phyloP scores from a whole-genome alignment of 1,140 invertebrate species.

The Scaptodrosophila lebanonensis region DNA sequence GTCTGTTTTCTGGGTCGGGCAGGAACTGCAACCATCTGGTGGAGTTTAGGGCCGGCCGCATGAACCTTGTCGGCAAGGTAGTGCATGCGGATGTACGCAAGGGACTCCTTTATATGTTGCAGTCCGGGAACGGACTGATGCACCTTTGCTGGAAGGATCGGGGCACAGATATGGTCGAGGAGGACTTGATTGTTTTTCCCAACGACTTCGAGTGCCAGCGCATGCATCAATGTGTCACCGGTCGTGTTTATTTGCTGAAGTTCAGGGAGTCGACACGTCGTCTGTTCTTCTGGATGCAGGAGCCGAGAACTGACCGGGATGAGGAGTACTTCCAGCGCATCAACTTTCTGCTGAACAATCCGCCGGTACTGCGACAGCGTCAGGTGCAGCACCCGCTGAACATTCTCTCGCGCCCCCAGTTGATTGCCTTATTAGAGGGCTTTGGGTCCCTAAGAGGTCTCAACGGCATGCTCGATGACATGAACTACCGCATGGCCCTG shows the following conservation, averaged over 20 bases:
- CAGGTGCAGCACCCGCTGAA: conserved; percentile 95
- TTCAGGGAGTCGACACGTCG: conserved; percentile 95
- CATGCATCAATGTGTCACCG: conserved; percentile 96
- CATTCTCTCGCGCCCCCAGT: conserved; percentile 97
- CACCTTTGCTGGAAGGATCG: conserved; percentile 99
- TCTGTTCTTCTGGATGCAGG: conserved; percentile 99
- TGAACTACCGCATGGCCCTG: too few relatives aligned
- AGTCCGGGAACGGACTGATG: conserved; percentile 96
- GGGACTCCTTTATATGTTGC: conserved; percentile 95
- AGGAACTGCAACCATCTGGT: conserved; percentile 92
- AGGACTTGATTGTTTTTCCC: conserved; percentile 98
- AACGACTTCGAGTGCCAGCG: conserved; percentile 98
- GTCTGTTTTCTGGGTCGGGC: conserved; percentile 83
- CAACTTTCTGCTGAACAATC: conserved; percentile 97
- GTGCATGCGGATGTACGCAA: conserved; percentile 97
- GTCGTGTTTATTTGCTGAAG: conserved; percentile 95
- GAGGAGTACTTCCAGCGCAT: conserved; percentile 94
- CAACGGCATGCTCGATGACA: conserved; percentile 86
- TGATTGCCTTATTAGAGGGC: conserved; percentile 96
- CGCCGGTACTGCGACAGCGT: conserved; percentile 85
- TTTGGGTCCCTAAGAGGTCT: conserved; percentile 90
- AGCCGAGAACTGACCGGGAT: conserved; percentile 96
- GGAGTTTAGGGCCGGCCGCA: conserved; percentile 97
- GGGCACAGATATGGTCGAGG: conserved; percentile 81
- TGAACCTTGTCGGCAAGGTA: conserved; percentile 96